These are phyloP conservation scores for Chanos chanos DNA, from an alignment of 2,797 vertebrate species.

Conservation along the genomic window DNA sequence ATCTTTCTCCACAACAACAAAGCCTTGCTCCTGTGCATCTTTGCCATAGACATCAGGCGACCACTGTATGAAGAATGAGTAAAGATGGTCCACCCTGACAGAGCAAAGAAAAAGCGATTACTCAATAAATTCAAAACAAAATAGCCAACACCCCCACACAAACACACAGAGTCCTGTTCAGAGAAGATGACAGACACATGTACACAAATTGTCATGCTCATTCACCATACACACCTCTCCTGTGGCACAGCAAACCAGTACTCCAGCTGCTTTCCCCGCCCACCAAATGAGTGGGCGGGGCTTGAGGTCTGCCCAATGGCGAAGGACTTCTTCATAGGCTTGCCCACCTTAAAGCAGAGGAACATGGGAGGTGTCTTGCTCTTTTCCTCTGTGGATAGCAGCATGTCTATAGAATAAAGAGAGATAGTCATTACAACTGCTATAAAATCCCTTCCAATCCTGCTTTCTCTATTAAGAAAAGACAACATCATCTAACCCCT, in stretches of 20 bases:
- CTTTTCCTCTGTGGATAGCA: constrained; percentile 91
- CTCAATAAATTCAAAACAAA: not conserved
- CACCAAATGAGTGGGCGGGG: constrained; percentile 75
- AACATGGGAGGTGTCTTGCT: constrained; percentile 98
- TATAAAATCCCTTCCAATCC: no score
- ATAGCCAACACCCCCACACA: not conserved
- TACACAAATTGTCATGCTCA: no score
- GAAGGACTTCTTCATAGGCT: constrained; percentile 97
- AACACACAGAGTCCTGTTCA: not conserved
- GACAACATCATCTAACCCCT: not conserved
- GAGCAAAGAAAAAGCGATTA: not conserved
- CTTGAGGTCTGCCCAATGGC: constrained; percentile 71
- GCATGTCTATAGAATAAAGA: constrained; percentile 77
- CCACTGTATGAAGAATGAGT: constrained; percentile 97
- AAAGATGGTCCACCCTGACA: constrained; percentile 90
- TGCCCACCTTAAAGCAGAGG: constrained; percentile 96
- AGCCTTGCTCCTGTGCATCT: constrained; percentile 95
- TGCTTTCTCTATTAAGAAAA: no score
- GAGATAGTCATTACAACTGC: no score
- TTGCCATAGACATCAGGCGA: constrained; percentile 96
- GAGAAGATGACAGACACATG: not conserved
- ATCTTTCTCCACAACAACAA: constrained; percentile 95
- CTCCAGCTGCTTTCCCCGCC: constrained; percentile 83
- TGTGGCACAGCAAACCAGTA: constrained; percentile 99
- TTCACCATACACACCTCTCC: constrained; percentile 83